A percentile compares a stretch with the other conserved stretches of the same genome.
Evolutionary conservation across 2,888 invertebrate genomes (phyloP).

Genomic region (Nineta flava): DNA sequence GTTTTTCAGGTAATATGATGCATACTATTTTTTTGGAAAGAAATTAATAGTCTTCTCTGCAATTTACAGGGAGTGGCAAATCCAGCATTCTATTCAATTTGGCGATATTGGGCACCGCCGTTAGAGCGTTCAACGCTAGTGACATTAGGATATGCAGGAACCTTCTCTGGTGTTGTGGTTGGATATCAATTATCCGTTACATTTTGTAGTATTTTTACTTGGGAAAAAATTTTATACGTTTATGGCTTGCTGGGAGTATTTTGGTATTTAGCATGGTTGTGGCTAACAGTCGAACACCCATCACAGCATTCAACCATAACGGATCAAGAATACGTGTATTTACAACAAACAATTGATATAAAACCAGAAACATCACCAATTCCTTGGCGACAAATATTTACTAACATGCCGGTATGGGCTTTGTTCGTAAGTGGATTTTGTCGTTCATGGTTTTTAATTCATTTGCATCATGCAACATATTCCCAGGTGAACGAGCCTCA

Average conservation of each 20-base stretch:
- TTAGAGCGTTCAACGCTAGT: slow-evolving; percentile 91
- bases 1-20: no score
- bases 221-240: slow-evolving; percentile 92
- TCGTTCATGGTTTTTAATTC: slow-evolving; percentile 94
- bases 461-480: slow-evolving; percentile 89
- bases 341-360: slow-evolving; percentile 69
- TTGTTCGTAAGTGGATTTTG: slow-evolving; percentile 99
- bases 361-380: slow-evolving; percentile 69
- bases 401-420: slow-evolving; percentile 94
- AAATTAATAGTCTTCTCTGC: no score
- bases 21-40: no score
- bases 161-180: slow-evolving; percentile 94
- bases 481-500: slow-evolving; percentile 77
- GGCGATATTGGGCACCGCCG: slow-evolving; percentile 99
- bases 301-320: slow-evolving; percentile 87
- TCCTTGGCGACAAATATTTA: slow-evolving; percentile 87
- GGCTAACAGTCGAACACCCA: slow-evolving; percentile 76
- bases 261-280: slow-evolving; percentile 38
- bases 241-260: slow-evolving; percentile 80
- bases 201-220: slow-evolving; percentile 72
- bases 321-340: slow-evolving; percentile 80
- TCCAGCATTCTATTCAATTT: slow-evolving; percentile 98
- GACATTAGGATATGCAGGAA: slow-evolving; percentile 97
- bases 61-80: slow-evolving; percentile 84
- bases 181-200: slow-evolving; percentile 89